phyloP scores from a whole-genome alignment of 2,888 invertebrate species.

The Mimas tiliae region DNA sequence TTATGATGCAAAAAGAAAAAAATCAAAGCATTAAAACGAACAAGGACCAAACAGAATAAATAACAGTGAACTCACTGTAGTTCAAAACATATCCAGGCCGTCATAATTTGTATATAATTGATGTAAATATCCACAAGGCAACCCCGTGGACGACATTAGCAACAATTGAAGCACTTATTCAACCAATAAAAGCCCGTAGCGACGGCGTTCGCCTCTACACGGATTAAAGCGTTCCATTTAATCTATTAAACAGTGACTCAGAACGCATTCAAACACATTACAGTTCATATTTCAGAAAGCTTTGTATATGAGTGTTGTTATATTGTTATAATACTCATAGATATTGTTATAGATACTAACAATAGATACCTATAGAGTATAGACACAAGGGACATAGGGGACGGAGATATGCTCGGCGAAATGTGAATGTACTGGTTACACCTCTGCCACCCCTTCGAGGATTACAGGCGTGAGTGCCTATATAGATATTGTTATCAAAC shows the following conservation, averaged over 20 bases:
- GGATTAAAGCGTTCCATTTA: slow-evolving; percentile 79
- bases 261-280: slow-evolving; percentile 33
- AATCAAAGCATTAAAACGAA: neutral
- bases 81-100: slow-evolving; percentile 7
- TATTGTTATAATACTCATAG: slow-evolving; percentile 10
- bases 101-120: slow-evolving; percentile 20
- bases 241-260: slow-evolving; percentile 74
- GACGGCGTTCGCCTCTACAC: slow-evolving; percentile 52
- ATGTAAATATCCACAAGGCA: slow-evolving; percentile 28
- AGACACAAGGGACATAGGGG: too few relatives aligned
- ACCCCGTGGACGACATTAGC: slow-evolving; percentile 54
- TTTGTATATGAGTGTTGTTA: slow-evolving; percentile 4
- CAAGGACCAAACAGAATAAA: neutral
- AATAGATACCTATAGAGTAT: too few relatives aligned
- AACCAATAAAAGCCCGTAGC: slow-evolving; percentile 67
- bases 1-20: neutral
- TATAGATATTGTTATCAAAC: slow-evolving; percentile 4
- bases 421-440: too few relatives aligned
- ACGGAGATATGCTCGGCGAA: too few relatives aligned
- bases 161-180: slow-evolving; percentile 74
- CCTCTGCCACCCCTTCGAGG: too few relatives aligned
- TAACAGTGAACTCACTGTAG: neutral
- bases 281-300: slow-evolving; percentile 23
- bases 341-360: too few relatives aligned
- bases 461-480: too few relatives aligned